These are phyloP conservation scores for Tetheella fluctuosa DNA, from an alignment of 2,888 invertebrate species.

Conservation along the genomic window DNA sequence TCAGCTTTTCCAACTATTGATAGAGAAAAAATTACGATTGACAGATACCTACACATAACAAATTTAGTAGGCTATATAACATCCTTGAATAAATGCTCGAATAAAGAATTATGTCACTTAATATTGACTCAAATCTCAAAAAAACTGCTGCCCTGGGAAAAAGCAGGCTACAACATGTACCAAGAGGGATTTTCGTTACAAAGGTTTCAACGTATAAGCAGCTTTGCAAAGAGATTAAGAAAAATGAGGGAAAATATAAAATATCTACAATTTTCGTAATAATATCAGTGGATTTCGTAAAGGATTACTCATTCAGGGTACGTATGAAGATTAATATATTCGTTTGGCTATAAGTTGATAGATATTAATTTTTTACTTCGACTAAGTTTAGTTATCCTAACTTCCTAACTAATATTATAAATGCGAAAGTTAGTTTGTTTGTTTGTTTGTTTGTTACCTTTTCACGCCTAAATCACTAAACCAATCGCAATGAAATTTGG, in stretches of 20 bases:
- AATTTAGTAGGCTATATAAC: neutral
- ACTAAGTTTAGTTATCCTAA: too few relatives aligned
- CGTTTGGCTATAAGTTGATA: too few relatives aligned
- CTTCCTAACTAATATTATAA: too few relatives aligned
- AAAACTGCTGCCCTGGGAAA: conserved; percentile 35
- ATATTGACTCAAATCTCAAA: conserved; percentile 45
- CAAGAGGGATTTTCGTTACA: conserved; percentile 59
- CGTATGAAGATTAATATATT: neutral
- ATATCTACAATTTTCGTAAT: conserved; percentile 34
- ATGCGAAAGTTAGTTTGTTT: too few relatives aligned
- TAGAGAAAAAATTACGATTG: too few relatives aligned
- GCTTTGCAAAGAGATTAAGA: conserved; percentile 62
- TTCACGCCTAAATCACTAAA: too few relatives aligned
- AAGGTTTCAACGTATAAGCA: conserved; percentile 61
- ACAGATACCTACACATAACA: too few relatives aligned
- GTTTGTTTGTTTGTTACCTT: too few relatives aligned
- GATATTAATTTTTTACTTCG: too few relatives aligned
- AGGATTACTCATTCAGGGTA: neutral
- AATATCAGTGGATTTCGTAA: conserved; percentile 35
- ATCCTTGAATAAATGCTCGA: neutral
- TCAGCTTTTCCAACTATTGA: too few relatives aligned
- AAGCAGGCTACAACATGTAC: conserved; percentile 15
- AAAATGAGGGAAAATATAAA: conserved; percentile 55
- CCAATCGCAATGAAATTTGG: too few relatives aligned
- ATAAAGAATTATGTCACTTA: conserved; percentile 28